Evolutionary conservation across 2,113 vertebrate species (phyloP), one percentile per base, ranked within the genome.

Genomic region (Noctilio leporinus): DNA sequence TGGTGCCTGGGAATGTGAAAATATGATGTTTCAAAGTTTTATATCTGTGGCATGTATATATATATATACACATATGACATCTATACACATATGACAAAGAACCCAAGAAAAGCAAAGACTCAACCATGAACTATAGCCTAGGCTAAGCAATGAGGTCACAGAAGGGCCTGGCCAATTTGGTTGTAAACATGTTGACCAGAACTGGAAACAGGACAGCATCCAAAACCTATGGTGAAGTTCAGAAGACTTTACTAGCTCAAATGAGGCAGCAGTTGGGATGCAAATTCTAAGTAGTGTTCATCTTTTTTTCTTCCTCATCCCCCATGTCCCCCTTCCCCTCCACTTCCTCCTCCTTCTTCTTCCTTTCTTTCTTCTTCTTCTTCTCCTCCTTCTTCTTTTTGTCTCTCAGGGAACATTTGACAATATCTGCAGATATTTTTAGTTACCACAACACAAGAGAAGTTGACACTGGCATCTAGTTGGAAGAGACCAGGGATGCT

Each of bases 121-220:
- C 6, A 57, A 12, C 0, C 3, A 67, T 11, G 43, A 84, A 45
- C 24, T 51, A 45, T 17, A 12, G 6, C 5, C 22, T 47, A 14
- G 40, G 30, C 15, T 11, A 53, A 12, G 9, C 3, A 28, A 15
- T 1, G 7, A 22, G 14, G 7, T 62, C 5, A 4, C 15, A 24
- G 3, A 6, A 59, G 5, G 5, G 2, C 11, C 17, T 9, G 7
- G 3, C 19, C 20, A 3, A 28, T 1, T 33, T 20, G 1, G 4
- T 55, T 22, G 12, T 35, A 24, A 77, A 17, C 30, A 30, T 26
- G 19, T 24, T 51, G 12, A 3, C 4, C 65, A 55, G 22, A 72
- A 16, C 73, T 28, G 62, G 30, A 94, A 91, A 85, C 43, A n/a
- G 40, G 3, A 45, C 33, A n/a, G 35, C 26, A 28, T 89, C 33